Conservation (phyloP, 2,797 vertebrate genomes). For the Spea hammondii region DNA sequence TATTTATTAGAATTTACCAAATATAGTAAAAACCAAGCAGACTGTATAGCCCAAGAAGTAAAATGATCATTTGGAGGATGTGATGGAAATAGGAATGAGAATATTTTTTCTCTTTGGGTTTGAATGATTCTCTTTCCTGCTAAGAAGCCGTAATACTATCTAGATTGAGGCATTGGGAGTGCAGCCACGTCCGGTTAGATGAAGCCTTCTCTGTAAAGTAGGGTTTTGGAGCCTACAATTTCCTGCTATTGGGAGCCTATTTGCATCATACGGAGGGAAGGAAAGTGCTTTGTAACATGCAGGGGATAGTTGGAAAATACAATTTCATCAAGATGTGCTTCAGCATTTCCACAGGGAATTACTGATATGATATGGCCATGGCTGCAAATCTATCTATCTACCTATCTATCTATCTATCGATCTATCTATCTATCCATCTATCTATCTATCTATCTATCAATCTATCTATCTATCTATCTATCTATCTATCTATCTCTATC, state of each 20-base stretch:
- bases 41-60: background rate
- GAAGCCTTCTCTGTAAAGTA: constrained; percentile 21
- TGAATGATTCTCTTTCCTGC: constrained; percentile 18
- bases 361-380: constrained; percentile 3
- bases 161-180: constrained; percentile 42
- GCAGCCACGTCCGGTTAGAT: constrained; percentile 31
- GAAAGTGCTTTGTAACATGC: constrained; percentile 33
- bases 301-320: constrained; percentile 14
- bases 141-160: constrained; percentile 20
- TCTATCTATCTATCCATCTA: background rate
- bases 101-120: constrained; percentile 5
- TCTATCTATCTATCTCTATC: no score
- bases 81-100: constrained; percentile 29
- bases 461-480: background rate
- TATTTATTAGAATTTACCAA: background rate
- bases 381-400: background rate
- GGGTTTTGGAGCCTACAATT: constrained; percentile 39
- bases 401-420: background rate
- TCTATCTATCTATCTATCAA: background rate
- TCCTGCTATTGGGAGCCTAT: constrained; percentile 28
- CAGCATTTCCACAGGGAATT: constrained; percentile 24
- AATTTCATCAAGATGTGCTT: constrained; percentile 27
- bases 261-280: constrained; percentile 33
- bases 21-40: background rate
- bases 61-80: background rate